phyloP scores from a whole-genome alignment of 2,888 invertebrate genomes.

The Pardosa pseudoannulata region DNA sequence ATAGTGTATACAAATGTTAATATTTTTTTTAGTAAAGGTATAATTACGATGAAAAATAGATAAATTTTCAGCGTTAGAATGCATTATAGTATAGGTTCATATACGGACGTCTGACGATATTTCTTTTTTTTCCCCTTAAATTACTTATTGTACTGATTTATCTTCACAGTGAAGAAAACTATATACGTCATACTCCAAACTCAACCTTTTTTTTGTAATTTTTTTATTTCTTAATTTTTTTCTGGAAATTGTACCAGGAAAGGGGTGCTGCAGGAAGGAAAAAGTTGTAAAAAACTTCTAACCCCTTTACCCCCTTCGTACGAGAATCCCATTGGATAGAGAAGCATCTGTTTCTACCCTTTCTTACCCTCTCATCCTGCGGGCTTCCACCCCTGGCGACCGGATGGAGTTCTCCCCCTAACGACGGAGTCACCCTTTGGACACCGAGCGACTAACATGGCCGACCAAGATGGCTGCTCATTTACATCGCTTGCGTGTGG shows the following conservation, averaged over 20 bases:
- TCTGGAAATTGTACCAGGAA: neutral
- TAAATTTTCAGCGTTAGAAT: no score
- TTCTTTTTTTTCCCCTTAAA: no score
- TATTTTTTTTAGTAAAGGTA: no score
- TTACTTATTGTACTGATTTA: no score
- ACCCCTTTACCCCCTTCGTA: constrained; percentile 66
- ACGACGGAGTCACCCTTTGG: constrained; percentile 65
- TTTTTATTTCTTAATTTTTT: no score
- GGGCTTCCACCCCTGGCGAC: constrained; percentile 58
- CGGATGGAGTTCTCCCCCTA: constrained; percentile 63
- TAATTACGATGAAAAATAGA: no score
- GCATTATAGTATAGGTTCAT: no score
- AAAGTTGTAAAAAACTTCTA: constrained; percentile 38
- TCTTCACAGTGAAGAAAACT: no score
- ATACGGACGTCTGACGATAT: no score
- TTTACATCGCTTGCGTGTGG: constrained; percentile 59
- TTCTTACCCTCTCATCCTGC: constrained; percentile 54
- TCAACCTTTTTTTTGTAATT: neutral
- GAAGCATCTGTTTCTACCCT: constrained; percentile 54
- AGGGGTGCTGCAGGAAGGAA: constrained; percentile 5
- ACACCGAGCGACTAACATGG: constrained; percentile 68
- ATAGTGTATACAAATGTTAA: no score
- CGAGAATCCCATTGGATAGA: constrained; percentile 46
- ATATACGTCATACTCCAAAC: no score
- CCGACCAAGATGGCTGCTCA: constrained; percentile 69